These are phyloP conservation scores for Macaria notata DNA, from an alignment of 2,888 invertebrate species.

Conservation along the genomic window DNA sequence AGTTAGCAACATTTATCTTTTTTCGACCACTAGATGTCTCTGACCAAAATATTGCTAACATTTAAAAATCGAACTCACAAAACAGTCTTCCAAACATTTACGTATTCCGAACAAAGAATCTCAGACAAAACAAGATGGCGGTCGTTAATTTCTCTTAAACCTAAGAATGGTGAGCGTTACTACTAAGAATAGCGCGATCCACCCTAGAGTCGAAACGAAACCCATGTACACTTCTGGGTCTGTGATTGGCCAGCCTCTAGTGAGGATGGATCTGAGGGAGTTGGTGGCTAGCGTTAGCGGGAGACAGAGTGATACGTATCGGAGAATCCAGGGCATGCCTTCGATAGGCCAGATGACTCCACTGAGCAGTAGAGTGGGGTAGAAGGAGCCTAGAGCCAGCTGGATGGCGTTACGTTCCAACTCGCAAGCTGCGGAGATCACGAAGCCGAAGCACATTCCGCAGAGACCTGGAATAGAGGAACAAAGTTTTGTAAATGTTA, in stretches of 20 bases:
- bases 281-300: slow-evolving; percentile 97
- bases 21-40: no score
- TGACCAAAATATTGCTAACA: no score
- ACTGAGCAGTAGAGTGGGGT: slow-evolving; percentile 94
- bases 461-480: slow-evolving; percentile 83
- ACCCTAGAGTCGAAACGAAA: slow-evolving; percentile 91
- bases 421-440: slow-evolving; percentile 96
- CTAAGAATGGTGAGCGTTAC: slow-evolving; percentile 91
- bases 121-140: slow-evolving; percentile 34
- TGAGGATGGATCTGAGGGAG: slow-evolving; percentile 92
- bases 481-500: no score
- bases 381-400: slow-evolving; percentile 95
- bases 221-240: slow-evolving; percentile 94
- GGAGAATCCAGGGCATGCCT: slow-evolving; percentile 93
- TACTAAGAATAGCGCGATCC: slow-evolving; percentile 92
- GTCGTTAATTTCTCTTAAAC: slow-evolving; percentile 87
- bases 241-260: slow-evolving; percentile 92
- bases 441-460: slow-evolving; percentile 98
- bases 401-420: slow-evolving; percentile 96
- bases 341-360: slow-evolving; percentile 99
- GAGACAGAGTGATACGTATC: slow-evolving; percentile 91
- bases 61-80: no score
- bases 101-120: background rate
- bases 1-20: no score
- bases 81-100: no score